A percentile compares a stretch with the other conserved stretches of the same genome.
phyloP scores from a whole-genome alignment of 2,888 invertebrate genomes.

The Bhutanitis thaidina region DNA sequence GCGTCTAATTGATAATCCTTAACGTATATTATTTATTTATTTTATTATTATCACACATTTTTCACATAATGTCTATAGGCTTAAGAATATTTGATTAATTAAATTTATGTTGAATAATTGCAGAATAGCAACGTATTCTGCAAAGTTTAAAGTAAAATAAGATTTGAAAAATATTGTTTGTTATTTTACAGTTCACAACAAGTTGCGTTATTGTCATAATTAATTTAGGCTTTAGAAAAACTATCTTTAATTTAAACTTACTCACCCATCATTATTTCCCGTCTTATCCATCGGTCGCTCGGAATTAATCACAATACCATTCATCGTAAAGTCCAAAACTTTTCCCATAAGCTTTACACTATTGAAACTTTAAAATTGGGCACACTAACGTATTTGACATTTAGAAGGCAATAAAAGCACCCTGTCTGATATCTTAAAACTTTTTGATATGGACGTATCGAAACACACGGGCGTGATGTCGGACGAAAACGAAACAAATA shows the following conservation, averaged over 20 bases:
- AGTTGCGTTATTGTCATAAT: too few species aligned
- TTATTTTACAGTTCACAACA: too few species aligned
- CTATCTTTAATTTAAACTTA: constrained; percentile 29
- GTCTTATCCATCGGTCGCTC: constrained; percentile 40
- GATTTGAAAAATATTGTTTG: too few species aligned
- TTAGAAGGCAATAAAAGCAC: constrained; percentile 31
- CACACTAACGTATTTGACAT: constrained; percentile 28
- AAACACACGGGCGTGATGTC: constrained; percentile 14
- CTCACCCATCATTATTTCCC: constrained; percentile 43
- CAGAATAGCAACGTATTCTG: too few species aligned
- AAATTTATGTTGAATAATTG: too few species aligned
- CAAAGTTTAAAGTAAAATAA: too few species aligned
- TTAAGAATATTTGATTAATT: too few species aligned
- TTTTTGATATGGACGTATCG: constrained; percentile 19
- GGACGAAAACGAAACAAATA: constrained; percentile 29
- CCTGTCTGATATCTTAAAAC: constrained; percentile 22
- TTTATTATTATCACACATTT: not conserved
- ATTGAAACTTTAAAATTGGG: constrained; percentile 20
- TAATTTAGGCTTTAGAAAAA: constrained; percentile 10
- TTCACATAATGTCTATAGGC: not conserved
- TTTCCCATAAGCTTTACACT: constrained; percentile 21
- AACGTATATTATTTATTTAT: too few species aligned
- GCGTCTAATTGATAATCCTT: constrained; percentile 4
- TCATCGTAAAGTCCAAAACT: constrained; percentile 38
- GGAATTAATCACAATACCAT: constrained; percentile 41